phyloP scores from a whole-genome alignment of 2,113 vertebrate genomes.

The Oreochromis niloticus region DNA sequence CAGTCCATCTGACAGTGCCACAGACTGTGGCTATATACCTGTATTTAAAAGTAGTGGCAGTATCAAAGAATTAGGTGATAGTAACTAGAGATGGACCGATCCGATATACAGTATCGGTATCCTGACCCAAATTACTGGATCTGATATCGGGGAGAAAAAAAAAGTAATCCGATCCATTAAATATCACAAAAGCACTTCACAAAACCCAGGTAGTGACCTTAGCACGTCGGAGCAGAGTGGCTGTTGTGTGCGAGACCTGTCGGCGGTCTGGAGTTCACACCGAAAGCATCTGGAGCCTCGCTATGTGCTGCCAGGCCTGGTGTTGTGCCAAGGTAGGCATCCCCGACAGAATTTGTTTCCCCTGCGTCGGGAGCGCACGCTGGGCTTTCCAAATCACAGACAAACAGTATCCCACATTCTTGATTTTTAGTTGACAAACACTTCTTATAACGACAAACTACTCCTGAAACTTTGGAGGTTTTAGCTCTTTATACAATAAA shows the following conservation, averaged over 20 bases:
- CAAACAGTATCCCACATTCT: background rate
- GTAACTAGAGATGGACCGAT: rapidly evolving
- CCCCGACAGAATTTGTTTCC: background rate
- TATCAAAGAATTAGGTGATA: background rate
- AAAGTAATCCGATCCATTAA: background rate
- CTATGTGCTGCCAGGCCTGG: background rate
- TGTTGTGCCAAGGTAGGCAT: background rate
- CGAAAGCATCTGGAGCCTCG: background rate
- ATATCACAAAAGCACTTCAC: background rate
- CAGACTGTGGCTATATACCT: background rate
- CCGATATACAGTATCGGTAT: rapidly evolving
- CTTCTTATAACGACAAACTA: rapidly evolving
- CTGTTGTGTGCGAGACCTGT: background rate
- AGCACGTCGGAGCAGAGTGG: background rate
- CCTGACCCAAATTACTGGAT: background rate
- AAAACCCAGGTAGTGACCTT: background rate
- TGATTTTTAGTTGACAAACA: background rate
- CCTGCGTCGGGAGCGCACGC: background rate
- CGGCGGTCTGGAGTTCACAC: background rate
- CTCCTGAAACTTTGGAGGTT: background rate
- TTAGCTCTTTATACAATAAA: background rate
- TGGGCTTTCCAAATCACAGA: background rate
- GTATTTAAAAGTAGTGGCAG: background rate
- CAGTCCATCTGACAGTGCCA: background rate
- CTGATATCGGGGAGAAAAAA: rapidly evolving